These are phyloP conservation scores for Oasisia sp. DNA, from an alignment of 2,888 invertebrate species.

Conservation along the genomic window DNA sequence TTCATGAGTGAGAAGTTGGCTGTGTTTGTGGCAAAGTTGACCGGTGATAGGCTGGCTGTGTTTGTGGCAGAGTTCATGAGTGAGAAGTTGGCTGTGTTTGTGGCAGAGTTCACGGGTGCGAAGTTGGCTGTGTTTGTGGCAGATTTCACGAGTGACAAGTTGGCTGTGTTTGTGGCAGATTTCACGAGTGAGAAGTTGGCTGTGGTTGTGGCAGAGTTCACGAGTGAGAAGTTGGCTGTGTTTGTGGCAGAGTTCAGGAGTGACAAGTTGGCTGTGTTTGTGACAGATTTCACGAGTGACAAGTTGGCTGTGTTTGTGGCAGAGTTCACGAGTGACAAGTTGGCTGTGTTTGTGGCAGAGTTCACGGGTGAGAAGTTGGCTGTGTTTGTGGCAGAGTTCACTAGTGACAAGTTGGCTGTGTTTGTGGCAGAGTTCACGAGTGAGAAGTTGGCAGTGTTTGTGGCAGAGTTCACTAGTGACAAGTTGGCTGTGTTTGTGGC, in stretches of 20 bases:
- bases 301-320: slow-evolving; percentile 19
- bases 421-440: not conserved
- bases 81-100: slow-evolving; percentile 17
- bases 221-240: not conserved
- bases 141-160: not conserved
- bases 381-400: not conserved
- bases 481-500: slow-evolving; percentile 19
- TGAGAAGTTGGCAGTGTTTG: slow-evolving; percentile 18
- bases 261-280: slow-evolving; percentile 17
- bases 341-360: slow-evolving; percentile 14
- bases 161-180: slow-evolving; percentile 7
- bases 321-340: not conserved
- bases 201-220: not conserved
- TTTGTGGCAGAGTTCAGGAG: not conserved
- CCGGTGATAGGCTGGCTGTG: not conserved
- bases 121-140: slow-evolving; percentile 19
- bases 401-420: not conserved
- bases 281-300: not conserved
- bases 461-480: not conserved
- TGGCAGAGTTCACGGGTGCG: not conserved
- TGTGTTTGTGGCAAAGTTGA: not conserved
- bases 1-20: not conserved
- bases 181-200: not conserved
- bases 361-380: not conserved
- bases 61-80: not conserved